Evolutionary conservation across 1,140 invertebrate species (phyloP).

Genomic region (Helicoverpa zea): DNA sequence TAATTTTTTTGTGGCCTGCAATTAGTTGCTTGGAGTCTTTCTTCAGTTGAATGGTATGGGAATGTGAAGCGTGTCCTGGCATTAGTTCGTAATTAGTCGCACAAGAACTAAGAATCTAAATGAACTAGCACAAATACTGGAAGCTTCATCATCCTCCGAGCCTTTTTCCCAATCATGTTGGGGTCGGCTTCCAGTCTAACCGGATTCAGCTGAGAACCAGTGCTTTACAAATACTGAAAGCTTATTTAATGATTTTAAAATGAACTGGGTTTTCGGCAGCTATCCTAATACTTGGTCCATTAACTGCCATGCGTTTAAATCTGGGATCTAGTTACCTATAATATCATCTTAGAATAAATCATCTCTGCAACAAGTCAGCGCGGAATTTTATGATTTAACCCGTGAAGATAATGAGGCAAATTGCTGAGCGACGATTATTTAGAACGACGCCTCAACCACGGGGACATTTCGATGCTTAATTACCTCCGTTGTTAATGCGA

Average conservation of each 20-base stretch:
- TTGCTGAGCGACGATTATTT: slow-evolving; percentile 41
- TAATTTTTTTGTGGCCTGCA: slow-evolving; percentile 15
- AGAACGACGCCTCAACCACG: slow-evolving; percentile 69
- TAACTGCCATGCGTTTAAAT: neutral
- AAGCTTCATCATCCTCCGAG: no score
- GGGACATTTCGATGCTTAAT: slow-evolving; percentile 82
- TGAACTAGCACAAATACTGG: neutral
- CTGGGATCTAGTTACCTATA: neutral
- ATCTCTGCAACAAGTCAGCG: neutral
- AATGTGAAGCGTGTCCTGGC: slow-evolving; percentile 15
- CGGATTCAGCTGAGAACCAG: no score
- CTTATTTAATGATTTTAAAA: no score
- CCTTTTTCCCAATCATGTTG: no score
- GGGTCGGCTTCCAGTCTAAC: no score
- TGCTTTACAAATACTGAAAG: neutral
- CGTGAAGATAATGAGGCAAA: slow-evolving; percentile 45
- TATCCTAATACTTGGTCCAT: neutral
- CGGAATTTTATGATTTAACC: slow-evolving; percentile 40
- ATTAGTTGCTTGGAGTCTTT: slow-evolving; percentile 10
- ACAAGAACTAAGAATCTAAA: slow-evolving; percentile 11
- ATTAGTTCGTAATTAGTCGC: slow-evolving; percentile 8
- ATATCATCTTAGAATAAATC: no score
- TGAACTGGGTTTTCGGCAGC: neutral
- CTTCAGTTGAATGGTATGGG: neutral
- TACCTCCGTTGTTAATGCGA: slow-evolving; percentile 76